Evolutionary conservation across 2,113 vertebrate genomes (phyloP).

Genomic region (Xerus inauris): DNA sequence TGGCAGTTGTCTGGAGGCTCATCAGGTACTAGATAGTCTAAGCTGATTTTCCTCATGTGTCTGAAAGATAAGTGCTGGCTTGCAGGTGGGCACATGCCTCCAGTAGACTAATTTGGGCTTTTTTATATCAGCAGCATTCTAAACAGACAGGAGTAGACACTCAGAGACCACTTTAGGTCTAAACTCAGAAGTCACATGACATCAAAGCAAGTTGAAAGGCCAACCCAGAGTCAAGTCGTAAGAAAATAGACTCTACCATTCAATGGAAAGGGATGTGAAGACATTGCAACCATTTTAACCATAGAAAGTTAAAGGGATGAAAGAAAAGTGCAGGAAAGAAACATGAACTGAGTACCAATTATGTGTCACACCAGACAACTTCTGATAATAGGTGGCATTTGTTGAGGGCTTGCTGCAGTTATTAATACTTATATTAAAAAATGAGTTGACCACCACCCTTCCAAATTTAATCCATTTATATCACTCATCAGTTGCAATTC

Average conservation of each 20-base stretch:
- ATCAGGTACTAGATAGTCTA: neutral
- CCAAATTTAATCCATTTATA: neutral
- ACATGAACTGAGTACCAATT: neutral
- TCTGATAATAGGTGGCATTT: neutral
- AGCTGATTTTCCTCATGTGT: neutral
- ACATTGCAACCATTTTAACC: neutral
- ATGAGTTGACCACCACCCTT: neutral
- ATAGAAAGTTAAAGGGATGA: neutral
- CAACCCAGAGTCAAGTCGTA: neutral
- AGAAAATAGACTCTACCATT: neutral
- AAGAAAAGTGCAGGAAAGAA: neutral
- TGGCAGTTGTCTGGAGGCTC: neutral
- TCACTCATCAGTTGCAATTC: neutral
- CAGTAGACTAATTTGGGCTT: neutral
- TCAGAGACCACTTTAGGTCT: neutral
- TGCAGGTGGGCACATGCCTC: neutral
- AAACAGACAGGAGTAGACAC: neutral
- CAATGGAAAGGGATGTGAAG: neutral
- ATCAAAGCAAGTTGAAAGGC: neutral
- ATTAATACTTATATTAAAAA: constrained; percentile 42
- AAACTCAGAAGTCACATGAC: neutral
- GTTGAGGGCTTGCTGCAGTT: neutral
- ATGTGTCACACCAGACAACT: neutral
- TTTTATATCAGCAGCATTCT: neutral
- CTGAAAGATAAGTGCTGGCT: neutral